Evolutionary conservation across 2,888 invertebrate species (phyloP).

Genomic region (Noctua comes): DNA sequence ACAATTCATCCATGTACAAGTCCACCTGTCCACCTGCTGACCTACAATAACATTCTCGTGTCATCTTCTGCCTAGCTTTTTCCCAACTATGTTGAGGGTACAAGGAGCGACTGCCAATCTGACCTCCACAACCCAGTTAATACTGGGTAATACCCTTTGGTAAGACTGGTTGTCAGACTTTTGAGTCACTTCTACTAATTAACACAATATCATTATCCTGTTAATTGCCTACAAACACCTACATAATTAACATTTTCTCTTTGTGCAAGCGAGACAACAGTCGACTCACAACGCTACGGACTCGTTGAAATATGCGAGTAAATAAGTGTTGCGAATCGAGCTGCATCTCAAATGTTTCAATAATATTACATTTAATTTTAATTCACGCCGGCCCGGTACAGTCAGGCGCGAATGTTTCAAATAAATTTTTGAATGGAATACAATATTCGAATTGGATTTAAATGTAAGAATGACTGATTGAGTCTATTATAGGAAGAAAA

Average conservation of each 20-base stretch:
- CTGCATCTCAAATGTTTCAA: conserved; percentile 42
- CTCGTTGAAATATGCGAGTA: conserved; percentile 28
- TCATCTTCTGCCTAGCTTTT: too few relatives aligned
- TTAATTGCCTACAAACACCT: neutral
- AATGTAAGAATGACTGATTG: neutral
- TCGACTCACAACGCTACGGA: neutral
- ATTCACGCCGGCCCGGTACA: conserved; percentile 39
- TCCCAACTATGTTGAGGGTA: too few relatives aligned
- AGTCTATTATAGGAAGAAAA: neutral
- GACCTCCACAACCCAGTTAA: too few relatives aligned
- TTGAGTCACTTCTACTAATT: too few relatives aligned
- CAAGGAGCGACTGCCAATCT: too few relatives aligned
- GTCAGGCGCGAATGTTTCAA: neutral
- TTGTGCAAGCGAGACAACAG: neutral
- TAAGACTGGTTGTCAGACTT: too few relatives aligned
- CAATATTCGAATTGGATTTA: neutral
- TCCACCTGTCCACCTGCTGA: too few relatives aligned
- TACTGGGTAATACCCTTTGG: too few relatives aligned
- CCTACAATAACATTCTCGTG: too few relatives aligned
- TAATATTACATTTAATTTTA: conserved; percentile 53
- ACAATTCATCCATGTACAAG: neutral
- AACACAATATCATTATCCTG: too few relatives aligned
- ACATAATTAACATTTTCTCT: neutral
- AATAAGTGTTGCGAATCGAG: conserved; percentile 15
- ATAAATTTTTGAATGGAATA: neutral